These are phyloP conservation scores for Sebastes jordani DNA, from an alignment of 2,797 vertebrate genomes.

Conservation along the genomic window DNA sequence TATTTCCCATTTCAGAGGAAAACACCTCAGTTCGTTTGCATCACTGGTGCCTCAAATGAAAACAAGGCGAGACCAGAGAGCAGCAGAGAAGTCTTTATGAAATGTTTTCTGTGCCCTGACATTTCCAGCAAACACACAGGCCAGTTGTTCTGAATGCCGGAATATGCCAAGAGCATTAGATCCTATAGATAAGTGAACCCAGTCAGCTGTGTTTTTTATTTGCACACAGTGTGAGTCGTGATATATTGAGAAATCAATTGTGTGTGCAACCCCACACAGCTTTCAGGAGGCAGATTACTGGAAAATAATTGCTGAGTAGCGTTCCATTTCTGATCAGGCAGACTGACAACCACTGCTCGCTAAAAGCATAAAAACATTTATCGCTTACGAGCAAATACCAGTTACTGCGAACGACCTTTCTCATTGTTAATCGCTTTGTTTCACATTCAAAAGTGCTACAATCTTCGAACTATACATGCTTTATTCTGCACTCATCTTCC, in stretches of 20 bases:
- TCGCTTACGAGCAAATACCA: neutral
- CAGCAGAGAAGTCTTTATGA: slow-evolving; percentile 45
- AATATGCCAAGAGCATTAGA: slow-evolving; percentile 26
- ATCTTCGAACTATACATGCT: neutral
- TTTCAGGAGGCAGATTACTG: slow-evolving; percentile 27
- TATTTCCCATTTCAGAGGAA: slow-evolving; percentile 42
- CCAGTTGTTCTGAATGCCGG: slow-evolving; percentile 25
- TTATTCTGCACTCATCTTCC: neutral
- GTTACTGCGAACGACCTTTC: neutral
- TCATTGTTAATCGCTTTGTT: neutral
- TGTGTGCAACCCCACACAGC: neutral
- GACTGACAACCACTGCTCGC: neutral
- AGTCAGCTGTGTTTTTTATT: slow-evolving; percentile 17
- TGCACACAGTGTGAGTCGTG: slow-evolving; percentile 11
- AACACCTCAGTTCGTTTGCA: slow-evolving; percentile 40
- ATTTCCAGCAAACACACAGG: slow-evolving; percentile 48
- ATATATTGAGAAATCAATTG: slow-evolving; percentile 44
- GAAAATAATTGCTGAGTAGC: slow-evolving; percentile 29
- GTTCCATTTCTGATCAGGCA: slow-evolving; percentile 31
- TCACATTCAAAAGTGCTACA: neutral
- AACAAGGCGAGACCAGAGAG: slow-evolving; percentile 43
- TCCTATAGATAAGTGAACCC: slow-evolving; percentile 40
- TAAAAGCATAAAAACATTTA: slow-evolving; percentile 6
- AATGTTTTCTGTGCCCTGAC: slow-evolving; percentile 47
- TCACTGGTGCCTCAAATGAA: slow-evolving; percentile 46